Conservation (phyloP, 2,797 vertebrate species). For the Pseudochromis fuscus region DNA sequence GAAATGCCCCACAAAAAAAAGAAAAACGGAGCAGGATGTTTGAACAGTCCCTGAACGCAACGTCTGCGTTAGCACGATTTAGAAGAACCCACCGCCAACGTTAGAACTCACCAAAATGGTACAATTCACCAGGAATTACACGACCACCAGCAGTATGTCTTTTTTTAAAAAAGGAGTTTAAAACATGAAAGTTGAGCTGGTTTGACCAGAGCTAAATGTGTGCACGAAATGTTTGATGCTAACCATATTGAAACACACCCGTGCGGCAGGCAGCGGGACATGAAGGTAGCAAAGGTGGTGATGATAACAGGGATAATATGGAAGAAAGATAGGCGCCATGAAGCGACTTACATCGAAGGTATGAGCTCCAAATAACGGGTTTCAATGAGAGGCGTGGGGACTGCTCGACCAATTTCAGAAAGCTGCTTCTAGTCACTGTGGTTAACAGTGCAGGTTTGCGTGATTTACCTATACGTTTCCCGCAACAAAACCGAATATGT, state of each 20-base stretch:
- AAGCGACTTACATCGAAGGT: constrained; percentile 48
- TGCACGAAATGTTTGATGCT: not conserved
- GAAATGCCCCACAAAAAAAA: constrained; percentile 5
- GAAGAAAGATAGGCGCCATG: constrained; percentile 73
- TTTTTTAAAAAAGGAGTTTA: too few species aligned
- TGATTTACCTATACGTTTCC: not conserved
- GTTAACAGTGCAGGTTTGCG: not conserved
- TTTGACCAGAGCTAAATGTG: not conserved
- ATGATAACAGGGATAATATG: constrained; percentile 69
- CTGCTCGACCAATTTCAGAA: not conserved
- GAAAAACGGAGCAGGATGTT: constrained; percentile 34
- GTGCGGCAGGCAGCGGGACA: constrained; percentile 3
- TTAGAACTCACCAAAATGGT: not conserved
- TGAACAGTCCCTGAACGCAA: constrained; percentile 23
- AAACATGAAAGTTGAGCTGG: too few species aligned
- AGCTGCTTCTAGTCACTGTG: not conserved
- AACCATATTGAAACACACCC: not conserved
- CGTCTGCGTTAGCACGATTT: constrained; percentile 18
- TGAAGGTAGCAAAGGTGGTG: constrained; percentile 58
- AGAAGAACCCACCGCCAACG: constrained; percentile 8
- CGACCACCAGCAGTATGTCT: not conserved
- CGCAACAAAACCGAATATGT: not conserved
- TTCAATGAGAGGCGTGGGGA: not conserved
- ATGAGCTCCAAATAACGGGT: constrained; percentile 41
- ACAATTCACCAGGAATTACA: not conserved